These are phyloP conservation scores for Mionectes macconnelli DNA, from an alignment of 2,113 vertebrate species.

Conservation along the genomic window DNA sequence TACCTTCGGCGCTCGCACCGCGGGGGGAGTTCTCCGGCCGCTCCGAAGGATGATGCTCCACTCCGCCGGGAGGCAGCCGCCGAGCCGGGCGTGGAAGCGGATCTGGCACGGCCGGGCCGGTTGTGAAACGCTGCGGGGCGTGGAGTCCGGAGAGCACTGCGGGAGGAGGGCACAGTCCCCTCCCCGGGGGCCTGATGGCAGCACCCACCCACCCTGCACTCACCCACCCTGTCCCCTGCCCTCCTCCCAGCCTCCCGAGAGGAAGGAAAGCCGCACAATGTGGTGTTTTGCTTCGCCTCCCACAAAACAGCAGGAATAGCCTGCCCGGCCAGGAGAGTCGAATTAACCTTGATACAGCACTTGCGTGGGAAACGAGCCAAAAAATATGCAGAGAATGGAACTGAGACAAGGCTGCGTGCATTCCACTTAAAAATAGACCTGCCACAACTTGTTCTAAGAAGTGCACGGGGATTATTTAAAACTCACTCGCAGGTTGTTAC, in stretches of 20 bases:
- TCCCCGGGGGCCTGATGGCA: neutral
- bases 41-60: neutral
- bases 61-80: too few relatives aligned
- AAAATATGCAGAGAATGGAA: neutral
- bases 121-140: neutral
- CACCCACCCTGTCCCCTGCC: neutral
- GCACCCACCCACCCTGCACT: too few relatives aligned
- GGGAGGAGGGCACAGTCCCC: neutral
- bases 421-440: neutral
- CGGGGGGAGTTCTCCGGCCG: neutral
- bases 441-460: neutral
- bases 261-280: neutral
- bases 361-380: accelerated
- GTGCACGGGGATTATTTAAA: neutral
- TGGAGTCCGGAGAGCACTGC: neutral
- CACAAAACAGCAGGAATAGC: too few relatives aligned
- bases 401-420: neutral
- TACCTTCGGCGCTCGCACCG: neutral
- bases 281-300: too few relatives aligned
- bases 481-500: accelerated
- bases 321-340: accelerated
- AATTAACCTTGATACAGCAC: neutral
- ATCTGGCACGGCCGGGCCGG: neutral
- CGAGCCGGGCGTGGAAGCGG: too few relatives aligned
- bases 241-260: neutral